A percentile compares a stretch with the other conserved stretches of the same genome.
Conservation (phyloP, 1,140 invertebrate species). For the Drosophila ambigua region DNA sequence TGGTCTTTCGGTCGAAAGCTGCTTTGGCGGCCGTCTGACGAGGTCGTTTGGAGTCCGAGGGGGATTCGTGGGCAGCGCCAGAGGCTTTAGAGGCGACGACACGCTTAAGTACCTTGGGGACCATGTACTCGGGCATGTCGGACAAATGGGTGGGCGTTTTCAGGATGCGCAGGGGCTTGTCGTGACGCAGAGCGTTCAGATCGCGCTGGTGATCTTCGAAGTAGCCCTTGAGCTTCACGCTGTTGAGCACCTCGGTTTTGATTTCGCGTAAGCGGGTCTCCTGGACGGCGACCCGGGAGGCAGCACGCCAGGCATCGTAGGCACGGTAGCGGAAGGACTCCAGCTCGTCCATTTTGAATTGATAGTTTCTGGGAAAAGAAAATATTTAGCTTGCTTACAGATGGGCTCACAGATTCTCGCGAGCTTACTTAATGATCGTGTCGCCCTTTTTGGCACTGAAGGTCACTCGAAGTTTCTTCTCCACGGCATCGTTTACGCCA, state of each 20-base stretch:
- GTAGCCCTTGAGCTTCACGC: constrained; percentile 96
- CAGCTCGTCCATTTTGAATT: constrained; percentile 97
- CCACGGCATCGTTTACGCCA: constrained; percentile 90
- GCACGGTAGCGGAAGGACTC: constrained; percentile 98
- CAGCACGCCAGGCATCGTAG: constrained; percentile 96
- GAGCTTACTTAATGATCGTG: constrained; percentile 84
- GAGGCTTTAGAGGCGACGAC: constrained; percentile 84
- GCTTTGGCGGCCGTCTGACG: constrained; percentile 56
- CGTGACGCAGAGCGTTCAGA: constrained; percentile 94
- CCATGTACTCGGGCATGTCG: constrained; percentile 97
- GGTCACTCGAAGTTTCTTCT: constrained; percentile 88
- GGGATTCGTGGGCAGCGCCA: constrained; percentile 71
- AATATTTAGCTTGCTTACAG: background rate
- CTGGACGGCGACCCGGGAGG: constrained; percentile 95
- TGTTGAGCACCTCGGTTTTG: constrained; percentile 96
- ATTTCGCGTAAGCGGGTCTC: constrained; percentile 98
- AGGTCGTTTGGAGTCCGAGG: constrained; percentile 64
- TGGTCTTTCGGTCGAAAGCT: constrained; percentile 71
- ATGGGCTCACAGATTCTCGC: background rate
- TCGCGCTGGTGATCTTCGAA: constrained; percentile 98
- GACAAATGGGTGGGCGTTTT: constrained; percentile 93
- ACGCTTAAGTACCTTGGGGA: constrained; percentile 90
- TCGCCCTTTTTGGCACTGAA: constrained; percentile 82
- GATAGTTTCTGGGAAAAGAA: constrained; percentile 89
- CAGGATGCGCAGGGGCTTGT: constrained; percentile 95